Evolutionary conservation across 2,888 invertebrate genomes (phyloP), one percentile per base, ranked within the genome.

Genomic region (Eupithecia dodoneata): DNA sequence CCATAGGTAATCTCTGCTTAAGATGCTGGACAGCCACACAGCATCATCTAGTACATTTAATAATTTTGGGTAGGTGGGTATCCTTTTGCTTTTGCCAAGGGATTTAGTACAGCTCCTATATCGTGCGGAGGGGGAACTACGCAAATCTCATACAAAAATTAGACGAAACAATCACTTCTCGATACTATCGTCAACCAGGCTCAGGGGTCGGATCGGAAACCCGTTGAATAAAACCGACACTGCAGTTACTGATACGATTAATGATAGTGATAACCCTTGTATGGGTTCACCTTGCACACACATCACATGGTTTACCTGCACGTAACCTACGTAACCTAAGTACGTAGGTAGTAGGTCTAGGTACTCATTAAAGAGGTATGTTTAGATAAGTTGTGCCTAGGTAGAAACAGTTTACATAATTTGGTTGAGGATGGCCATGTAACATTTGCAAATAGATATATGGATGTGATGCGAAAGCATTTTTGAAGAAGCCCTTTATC

Each of bases 241-340:
- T 47, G 70, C 70, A 30, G 70, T 70, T 10, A 12, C 47, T 70
- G 70, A 70, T 70, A 49, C 47, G 47, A 70, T 70, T 70, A 70
- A 70, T 70, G 47, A 47, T 47, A 18, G 10, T 70, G 47, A 70
- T 70, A 30, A 47, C 47, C 47, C 30, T 70, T 70, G 70, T 70
- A 30, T 70, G 70, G 70, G 12, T 45, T 70, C 47, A 47, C 47
- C 41, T 65, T 65, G 41, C 59, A 66, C 18, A 18, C n/a, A n/a
- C n/a, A n/a, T n/a, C n/a, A n/a, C 69, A 47, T 69, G n/a, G 44
- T 67, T 18, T 45, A 69, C n/a, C 67, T 70, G 70, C 18, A 47
- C 47, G 45, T 70, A 45, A 47, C 4, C 0, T 47, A 47, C 47
- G 45, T 70, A 45, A 47, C 10, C 0, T 47, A 18, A 18, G 47